A percentile compares a stretch with the other conserved stretches of the same genome.
phyloP scores from a whole-genome alignment of 2,888 invertebrate genomes.

The Ormyrus pomaceus region DNA sequence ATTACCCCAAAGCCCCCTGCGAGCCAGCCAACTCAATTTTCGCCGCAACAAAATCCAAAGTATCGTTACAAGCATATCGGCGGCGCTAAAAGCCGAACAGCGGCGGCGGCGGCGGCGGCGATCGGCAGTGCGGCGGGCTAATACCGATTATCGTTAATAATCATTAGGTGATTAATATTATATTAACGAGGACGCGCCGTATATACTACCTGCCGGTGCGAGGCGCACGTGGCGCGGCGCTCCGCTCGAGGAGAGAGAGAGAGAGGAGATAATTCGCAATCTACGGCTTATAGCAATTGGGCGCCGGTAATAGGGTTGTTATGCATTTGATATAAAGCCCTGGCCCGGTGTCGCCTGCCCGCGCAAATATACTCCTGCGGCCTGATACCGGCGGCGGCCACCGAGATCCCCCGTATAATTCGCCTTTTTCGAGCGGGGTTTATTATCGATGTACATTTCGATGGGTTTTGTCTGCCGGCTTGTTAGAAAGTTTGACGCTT shows the following conservation, averaged over 20 bases:
- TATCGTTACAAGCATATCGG: background rate
- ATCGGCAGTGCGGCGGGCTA: constrained; percentile 14
- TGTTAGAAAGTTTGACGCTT: too few species aligned
- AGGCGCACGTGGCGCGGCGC: background rate
- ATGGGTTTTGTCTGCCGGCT: too few species aligned
- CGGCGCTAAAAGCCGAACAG: constrained; percentile 10
- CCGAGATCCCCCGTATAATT: background rate
- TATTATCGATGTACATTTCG: background rate
- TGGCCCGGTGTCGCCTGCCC: background rate
- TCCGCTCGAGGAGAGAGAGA: constrained; percentile 14
- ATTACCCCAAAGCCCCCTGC: background rate
- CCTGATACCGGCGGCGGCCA: too few species aligned
- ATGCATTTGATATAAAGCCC: constrained; percentile 67
- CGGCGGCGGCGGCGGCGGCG: constrained; percentile 9
- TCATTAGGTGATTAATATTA: constrained; percentile 64
- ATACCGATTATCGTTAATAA: constrained; percentile 66
- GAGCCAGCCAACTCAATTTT: constrained; percentile 9
- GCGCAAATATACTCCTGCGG: background rate
- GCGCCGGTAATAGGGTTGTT: constrained; percentile 67
- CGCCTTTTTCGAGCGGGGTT: background rate
- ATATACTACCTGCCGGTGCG: background rate
- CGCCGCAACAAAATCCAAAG: constrained; percentile 16
- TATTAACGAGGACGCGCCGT: constrained; percentile 56
- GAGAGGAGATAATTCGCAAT: constrained; percentile 66
- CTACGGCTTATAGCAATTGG: constrained; percentile 69